These are phyloP conservation scores for Rostratula benghalensis DNA, from an alignment of 2,113 vertebrate species.

Conservation along the genomic window DNA sequence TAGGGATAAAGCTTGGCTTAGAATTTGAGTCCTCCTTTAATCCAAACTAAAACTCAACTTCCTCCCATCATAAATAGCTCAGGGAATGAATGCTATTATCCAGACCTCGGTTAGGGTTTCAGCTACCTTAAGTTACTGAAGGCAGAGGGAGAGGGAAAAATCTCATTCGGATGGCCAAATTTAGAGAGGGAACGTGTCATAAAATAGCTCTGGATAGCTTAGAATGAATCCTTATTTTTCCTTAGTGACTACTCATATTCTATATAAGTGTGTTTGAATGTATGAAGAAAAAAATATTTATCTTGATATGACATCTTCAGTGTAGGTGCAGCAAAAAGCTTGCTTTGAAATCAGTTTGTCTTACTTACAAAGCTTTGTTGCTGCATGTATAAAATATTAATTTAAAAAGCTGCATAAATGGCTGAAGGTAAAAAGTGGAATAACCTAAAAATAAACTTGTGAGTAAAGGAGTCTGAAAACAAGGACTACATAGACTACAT, in stretches of 20 bases:
- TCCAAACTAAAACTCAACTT: not conserved
- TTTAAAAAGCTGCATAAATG: constrained; percentile 9
- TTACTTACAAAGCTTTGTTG: not conserved
- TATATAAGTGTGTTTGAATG: not conserved
- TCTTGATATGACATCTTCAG: not conserved
- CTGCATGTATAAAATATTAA: constrained; percentile 35
- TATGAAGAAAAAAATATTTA: not conserved
- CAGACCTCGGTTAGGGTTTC: not conserved
- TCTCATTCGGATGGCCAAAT: not conserved
- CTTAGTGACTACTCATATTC: rapidly evolving
- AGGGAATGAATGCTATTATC: not conserved
- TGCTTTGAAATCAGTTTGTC: constrained; percentile 13
- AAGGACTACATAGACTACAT: not conserved
- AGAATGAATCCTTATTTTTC: not conserved
- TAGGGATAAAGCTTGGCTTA: not conserved
- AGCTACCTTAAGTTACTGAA: not conserved
- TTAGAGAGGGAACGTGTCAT: not conserved
- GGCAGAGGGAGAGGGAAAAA: not conserved
- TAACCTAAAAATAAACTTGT: not conserved
- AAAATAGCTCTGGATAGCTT: not conserved
- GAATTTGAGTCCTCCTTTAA: not conserved
- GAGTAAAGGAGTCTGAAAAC: not conserved
- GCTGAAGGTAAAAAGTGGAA: constrained; percentile 5
- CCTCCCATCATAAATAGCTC: not conserved
- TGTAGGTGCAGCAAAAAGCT: not conserved